Base-by-base conservation (phyloP, 2,797 vertebrate species). In the Acanthurus lineatus region DNA sequence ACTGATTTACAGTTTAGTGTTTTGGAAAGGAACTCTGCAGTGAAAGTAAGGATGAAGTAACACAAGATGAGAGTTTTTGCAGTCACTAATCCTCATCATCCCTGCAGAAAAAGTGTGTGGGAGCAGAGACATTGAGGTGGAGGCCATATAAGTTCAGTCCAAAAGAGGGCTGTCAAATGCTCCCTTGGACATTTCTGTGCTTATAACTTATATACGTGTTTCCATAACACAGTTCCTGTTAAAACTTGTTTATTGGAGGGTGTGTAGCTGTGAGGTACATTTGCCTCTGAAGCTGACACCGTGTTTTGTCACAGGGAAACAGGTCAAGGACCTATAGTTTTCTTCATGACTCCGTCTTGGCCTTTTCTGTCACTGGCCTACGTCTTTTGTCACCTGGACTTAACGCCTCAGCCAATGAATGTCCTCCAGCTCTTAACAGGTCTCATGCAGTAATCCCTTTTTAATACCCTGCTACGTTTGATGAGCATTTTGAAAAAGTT, bases 161-260 rank as follows among this genome's bases (percentile, higher is more conserved):
- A 82, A 81, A 86, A 69, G 61, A 65, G 58, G 69, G 71, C 48
- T 69, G 71, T 32, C 15, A 52, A 52, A 69, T 45, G 25, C 65
- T 87, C 68, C 57, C 47, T 45, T 82, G 69, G 75, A 82, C 59
- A 73, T 79, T 87, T 82, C 75, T 81, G 73, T 19, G 52, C 72
- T 35, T 84, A 83, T 87, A 83, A 89, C 75, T 74, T 22, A 74
- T 61, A 81, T 75, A 64, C 60, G 63, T 77, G 69, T 68, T 87
- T 58, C 71, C 80, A 79, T 78, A 79, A 75, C 76, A 84, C 74
- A 79, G 73, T 71, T 80, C 65, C 69, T 78, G 69, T 86, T 86
- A 84, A 86, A 88, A 85, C 83, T 83, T 78, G 84, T 91, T 92
- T 82, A 91, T 78, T 76, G 64, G 54, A 61, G 73, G 80, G 51